Conservation (phyloP, 2,113 vertebrate genomes). For the Glareola pratincola region DNA sequence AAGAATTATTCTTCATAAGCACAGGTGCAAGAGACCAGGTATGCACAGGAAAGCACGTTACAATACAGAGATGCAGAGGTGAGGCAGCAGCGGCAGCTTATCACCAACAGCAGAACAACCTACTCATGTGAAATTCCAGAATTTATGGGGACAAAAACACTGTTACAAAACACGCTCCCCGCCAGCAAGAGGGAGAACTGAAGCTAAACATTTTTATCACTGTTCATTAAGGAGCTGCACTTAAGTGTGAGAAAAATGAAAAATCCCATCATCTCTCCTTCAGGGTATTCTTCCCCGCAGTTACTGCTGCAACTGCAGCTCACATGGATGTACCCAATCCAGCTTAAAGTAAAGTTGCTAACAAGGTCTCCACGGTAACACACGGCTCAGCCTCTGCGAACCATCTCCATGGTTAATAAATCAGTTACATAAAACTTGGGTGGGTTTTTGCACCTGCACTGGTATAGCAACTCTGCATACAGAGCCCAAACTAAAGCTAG, state of each 20-base stretch:
- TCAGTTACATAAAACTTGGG: constrained; percentile 15
- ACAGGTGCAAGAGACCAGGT: neutral
- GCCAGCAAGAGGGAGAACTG: neutral
- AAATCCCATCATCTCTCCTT: neutral
- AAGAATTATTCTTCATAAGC: neutral
- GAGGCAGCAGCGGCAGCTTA: neutral
- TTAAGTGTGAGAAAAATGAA: constrained; percentile 13
- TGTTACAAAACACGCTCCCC: neutral
- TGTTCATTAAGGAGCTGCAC: neutral
- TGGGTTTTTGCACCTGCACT: neutral
- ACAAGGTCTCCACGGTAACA: constrained; percentile 50
- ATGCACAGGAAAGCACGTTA: neutral
- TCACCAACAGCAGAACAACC: neutral
- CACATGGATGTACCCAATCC: neutral
- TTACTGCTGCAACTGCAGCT: neutral
- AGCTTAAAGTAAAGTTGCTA: constrained; percentile 21
- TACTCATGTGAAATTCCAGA: neutral
- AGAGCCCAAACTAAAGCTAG: neutral
- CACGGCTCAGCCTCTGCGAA: neutral
- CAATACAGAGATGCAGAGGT: neutral
- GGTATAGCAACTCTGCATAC: rapidly evolving
- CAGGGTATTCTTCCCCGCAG: neutral
- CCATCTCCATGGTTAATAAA: constrained; percentile 10
- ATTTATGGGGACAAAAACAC: neutral
- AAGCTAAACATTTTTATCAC: neutral